Evolutionary conservation across 2,797 vertebrate species (phyloP).

Genomic region (Liparis tanakae): DNA sequence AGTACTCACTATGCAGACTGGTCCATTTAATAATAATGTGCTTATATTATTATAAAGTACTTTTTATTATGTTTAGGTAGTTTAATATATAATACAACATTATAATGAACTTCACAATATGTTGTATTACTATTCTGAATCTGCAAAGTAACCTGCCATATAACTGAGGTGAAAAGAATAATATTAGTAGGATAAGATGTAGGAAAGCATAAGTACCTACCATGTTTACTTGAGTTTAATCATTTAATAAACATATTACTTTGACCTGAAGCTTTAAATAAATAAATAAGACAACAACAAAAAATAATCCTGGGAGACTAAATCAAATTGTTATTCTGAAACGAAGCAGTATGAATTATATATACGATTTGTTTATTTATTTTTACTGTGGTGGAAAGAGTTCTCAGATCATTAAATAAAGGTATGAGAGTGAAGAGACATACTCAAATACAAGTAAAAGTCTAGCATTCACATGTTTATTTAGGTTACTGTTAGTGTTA

Average conservation of each 20-base stretch:
- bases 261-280: background rate
- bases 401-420: background rate
- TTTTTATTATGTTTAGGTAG: no score
- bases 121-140: conserved; percentile 2
- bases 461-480: no score
- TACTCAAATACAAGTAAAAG: background rate
- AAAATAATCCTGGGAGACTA: background rate
- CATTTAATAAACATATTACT: background rate
- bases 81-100: background rate
- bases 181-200: background rate
- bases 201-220: background rate
- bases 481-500: background rate
- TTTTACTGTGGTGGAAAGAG: background rate
- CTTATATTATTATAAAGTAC: background rate
- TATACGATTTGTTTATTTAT: background rate
- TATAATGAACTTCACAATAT: background rate
- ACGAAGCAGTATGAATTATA: background rate
- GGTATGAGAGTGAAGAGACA: background rate
- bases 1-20: background rate
- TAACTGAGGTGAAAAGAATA: background rate
- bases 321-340: background rate
- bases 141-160: background rate
- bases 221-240: background rate
- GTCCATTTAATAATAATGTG: background rate
- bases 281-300: background rate